Evolutionary conservation across 2,797 vertebrate species (phyloP).

Genomic region (Leucoraja ocellata): DNA sequence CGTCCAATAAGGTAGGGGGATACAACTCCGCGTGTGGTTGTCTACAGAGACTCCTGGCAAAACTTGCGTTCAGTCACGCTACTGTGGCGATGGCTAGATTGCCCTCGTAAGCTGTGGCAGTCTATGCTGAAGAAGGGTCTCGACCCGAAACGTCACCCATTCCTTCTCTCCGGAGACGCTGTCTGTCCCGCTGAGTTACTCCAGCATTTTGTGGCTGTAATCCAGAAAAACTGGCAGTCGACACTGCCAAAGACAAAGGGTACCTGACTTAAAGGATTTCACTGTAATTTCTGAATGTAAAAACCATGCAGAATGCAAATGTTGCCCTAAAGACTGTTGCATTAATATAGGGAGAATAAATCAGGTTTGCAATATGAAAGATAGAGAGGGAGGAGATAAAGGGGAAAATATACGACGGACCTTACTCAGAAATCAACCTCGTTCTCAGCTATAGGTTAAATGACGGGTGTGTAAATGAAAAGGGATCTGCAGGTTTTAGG

Average conservation of each 20-base stretch:
- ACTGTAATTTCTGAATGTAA: not conserved
- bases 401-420: not conserved
- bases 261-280: too few relatives aligned
- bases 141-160: too few relatives aligned
- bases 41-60: not conserved
- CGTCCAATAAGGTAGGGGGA: not conserved
- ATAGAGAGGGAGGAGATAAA: not conserved
- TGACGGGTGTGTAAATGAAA: not conserved
- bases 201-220: too few relatives aligned
- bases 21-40: not conserved
- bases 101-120: not conserved
- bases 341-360: not conserved
- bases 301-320: not conserved
- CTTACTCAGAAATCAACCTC: too few relatives aligned
- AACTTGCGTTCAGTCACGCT: not conserved
- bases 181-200: too few relatives aligned
- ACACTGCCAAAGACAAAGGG: fast-evolving
- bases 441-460: not conserved
- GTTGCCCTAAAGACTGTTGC: not conserved
- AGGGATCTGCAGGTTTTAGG: not conserved
- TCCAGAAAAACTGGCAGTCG: too few relatives aligned
- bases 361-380: not conserved
- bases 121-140: too few relatives aligned
- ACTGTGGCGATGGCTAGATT: not conserved
- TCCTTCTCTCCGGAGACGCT: too few relatives aligned